Evolutionary conservation across 2,113 vertebrate genomes (phyloP), one percentile per base, ranked within the genome.

Genomic region (Saccopteryx leptura): DNA sequence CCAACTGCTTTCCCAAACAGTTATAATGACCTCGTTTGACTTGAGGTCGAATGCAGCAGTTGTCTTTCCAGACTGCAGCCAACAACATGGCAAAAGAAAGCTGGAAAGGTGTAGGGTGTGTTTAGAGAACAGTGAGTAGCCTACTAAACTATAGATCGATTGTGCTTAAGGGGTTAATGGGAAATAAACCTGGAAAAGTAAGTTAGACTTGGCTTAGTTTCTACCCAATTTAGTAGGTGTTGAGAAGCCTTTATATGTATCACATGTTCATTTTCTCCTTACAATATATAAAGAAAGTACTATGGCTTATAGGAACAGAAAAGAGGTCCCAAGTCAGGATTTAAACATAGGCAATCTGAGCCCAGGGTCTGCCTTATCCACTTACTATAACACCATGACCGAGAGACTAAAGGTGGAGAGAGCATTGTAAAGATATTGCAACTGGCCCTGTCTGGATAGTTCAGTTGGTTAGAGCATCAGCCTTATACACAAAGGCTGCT

Each of bases 201-300:
- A 12, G 19, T 76, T 28, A 84, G 28, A 48, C 48, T 52, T 39
- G 21, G 23, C 33, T 74, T 79, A 66, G 52, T 50, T 74, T 88
- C 58, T 78, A 10, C 52, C 23, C 48, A 48, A 5, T 60, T 56
- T 28, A 61, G 56, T 19, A 52, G n/a, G 26, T 60, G 2, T 24
- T 60, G 68, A 87, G 83, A 91, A 72, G 23, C 9, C 56, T 31
- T 61, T 15, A 9, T 11, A 26, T 60, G 5, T 31, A 33, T 6
- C 75, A 60, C 15, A 31, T 48, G 13, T 61, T 85, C 26, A 48
- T 94, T 95, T 96, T 91, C 66, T 81, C n/a, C 48, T 80, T 78
- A 71, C 14, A 39, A 8, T 24, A 24, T 48, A 17, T 19, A 50
- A 52, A 3, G 26, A 33, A 60, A 78, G 19, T 65, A 31, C 87